Evolutionary conservation across 2,113 vertebrate species (phyloP).

Genomic region (Azemiops feae): DNA sequence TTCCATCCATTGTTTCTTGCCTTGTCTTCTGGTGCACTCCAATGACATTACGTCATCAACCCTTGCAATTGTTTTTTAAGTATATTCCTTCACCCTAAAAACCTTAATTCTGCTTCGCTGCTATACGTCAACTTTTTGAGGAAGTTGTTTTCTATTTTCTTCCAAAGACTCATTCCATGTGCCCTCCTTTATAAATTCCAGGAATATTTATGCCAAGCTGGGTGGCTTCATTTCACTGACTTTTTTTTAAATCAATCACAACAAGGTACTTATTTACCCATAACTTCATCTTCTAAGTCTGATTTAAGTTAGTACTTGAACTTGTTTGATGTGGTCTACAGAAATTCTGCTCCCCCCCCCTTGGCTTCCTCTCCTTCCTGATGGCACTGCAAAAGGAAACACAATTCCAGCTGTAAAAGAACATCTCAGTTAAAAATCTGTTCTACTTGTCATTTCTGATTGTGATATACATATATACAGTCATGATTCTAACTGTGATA

Average conservation of each 20-base stretch:
- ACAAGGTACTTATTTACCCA: constrained; percentile 2
- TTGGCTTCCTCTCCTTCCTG: neutral
- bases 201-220: constrained; percentile 8
- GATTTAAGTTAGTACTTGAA: constrained; percentile 46
- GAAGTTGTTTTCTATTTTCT: constrained; percentile 35
- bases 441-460: constrained; percentile 30
- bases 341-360: neutral
- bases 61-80: neutral
- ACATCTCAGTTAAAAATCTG: constrained; percentile 51
- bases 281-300: constrained; percentile 40
- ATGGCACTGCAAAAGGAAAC: constrained; percentile 41
- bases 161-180: constrained; percentile 27
- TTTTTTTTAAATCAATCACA: neutral
- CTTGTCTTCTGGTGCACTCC: neutral
- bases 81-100: neutral
- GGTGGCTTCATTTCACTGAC: neutral
- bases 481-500: neutral
- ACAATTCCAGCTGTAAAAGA: constrained; percentile 46
- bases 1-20: too few relatives aligned
- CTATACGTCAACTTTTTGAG: constrained; percentile 11
- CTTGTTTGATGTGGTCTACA: constrained; percentile 31
- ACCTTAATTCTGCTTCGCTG: neutral
- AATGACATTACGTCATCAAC: neutral
- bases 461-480: constrained; percentile 4
- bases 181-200: constrained; percentile 25